Evolutionary conservation across 2,888 invertebrate genomes (phyloP).

Genomic region (Parthenolecanium corni): DNA sequence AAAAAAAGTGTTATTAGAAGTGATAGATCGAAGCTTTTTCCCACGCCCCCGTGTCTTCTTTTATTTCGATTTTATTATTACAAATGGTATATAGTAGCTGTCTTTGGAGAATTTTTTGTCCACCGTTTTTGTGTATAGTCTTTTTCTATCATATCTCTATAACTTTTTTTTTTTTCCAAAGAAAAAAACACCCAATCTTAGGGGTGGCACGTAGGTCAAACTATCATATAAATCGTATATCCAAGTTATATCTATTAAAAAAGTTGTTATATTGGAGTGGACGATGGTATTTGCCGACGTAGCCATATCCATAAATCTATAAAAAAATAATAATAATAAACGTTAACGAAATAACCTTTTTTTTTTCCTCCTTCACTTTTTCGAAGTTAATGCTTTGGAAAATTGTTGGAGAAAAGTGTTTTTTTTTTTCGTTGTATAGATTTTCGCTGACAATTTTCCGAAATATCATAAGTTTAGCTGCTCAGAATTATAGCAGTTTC

Average conservation of each 20-base stretch:
- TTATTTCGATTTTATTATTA: slow-evolving; percentile 8
- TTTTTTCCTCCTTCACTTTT: slow-evolving; percentile 2
- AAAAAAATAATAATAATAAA: slow-evolving; percentile 17
- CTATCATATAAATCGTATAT: neutral
- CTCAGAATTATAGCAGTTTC: too few species aligned
- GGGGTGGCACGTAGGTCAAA: neutral
- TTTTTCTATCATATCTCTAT: too few species aligned
- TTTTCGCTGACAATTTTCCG: too few species aligned
- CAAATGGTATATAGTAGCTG: neutral
- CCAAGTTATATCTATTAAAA: slow-evolving; percentile 8
- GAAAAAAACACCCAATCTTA: too few species aligned
- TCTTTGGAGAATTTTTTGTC: too few species aligned
- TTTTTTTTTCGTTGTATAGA: too few species aligned
- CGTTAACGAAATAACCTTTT: neutral
- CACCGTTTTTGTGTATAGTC: too few species aligned
- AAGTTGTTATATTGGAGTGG: slow-evolving; percentile 23
- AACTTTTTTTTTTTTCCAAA: too few species aligned
- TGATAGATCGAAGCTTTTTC: slow-evolving; percentile 4
- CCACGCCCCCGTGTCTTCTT: neutral
- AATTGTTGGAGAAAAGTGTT: slow-evolving; percentile 2
- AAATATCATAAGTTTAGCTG: too few species aligned
- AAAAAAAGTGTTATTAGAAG: slow-evolving; percentile 1
- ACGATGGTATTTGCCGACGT: slow-evolving; percentile 7
- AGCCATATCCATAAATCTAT: slow-evolving; percentile 24
- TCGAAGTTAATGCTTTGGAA: slow-evolving; percentile 22